Evolutionary conservation across 2,113 vertebrate genomes (phyloP).

Genomic region (Phalacrocorax pelagicus): DNA sequence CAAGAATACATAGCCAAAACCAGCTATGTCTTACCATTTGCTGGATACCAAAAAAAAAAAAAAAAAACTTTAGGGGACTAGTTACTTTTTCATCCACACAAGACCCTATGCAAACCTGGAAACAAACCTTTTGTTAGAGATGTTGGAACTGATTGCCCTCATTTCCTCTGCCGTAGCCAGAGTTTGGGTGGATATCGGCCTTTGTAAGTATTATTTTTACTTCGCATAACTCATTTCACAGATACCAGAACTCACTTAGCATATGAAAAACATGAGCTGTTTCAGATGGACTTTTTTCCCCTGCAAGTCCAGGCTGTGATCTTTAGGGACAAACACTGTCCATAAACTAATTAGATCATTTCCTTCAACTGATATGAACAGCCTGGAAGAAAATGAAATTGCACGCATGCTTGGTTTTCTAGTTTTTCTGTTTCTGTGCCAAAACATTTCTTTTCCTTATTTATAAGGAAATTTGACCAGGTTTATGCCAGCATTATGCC

Average conservation of each 20-base stretch:
- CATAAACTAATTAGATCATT: slow-evolving; percentile 40
- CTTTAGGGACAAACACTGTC: neutral
- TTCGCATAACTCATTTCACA: neutral
- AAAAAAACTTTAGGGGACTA: neutral
- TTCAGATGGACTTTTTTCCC: neutral
- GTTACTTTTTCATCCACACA: neutral
- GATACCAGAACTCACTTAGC: neutral
- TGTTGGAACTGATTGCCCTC: neutral
- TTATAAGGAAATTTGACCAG: neutral
- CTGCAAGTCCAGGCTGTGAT: neutral
- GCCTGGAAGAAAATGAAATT: slow-evolving; percentile 8
- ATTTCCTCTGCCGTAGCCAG: neutral
- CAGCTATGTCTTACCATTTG: neutral
- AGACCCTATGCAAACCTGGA: neutral
- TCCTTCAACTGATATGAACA: neutral
- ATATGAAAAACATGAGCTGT: neutral
- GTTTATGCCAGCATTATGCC: neutral
- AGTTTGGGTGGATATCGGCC: neutral
- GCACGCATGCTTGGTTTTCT: neutral
- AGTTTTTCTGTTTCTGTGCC: neutral
- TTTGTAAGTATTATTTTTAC: neutral
- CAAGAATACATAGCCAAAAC: neutral
- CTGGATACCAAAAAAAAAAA: neutral
- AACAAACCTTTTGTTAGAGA: neutral
- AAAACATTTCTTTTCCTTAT: neutral